These are phyloP conservation scores for Epinephelus fuscoguttatus DNA, from an alignment of 2,113 vertebrate genomes.

Conservation along the genomic window DNA sequence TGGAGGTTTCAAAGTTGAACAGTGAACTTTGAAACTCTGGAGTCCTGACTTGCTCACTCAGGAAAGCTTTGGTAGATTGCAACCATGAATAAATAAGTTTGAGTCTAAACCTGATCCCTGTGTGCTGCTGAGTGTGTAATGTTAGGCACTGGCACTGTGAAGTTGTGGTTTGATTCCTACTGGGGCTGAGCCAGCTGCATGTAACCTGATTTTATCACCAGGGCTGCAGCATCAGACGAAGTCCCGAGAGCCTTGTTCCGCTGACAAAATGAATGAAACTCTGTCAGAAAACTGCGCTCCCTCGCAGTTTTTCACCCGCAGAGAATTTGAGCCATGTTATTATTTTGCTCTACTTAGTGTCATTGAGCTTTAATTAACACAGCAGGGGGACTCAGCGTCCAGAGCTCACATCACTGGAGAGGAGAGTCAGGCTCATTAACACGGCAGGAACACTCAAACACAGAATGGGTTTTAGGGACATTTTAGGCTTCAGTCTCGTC, in stretches of 20 bases:
- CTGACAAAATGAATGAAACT: too few relatives aligned
- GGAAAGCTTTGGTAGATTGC: not conserved
- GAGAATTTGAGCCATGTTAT: slow-evolving; percentile 15
- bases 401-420: too few relatives aligned
- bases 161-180: not conserved
- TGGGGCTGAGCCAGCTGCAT: not conserved
- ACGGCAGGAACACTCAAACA: not conserved
- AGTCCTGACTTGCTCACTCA: not conserved
- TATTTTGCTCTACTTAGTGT: slow-evolving; percentile 23
- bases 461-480: not conserved
- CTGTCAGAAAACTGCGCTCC: not conserved
- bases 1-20: too few relatives aligned
- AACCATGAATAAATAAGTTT: not conserved
- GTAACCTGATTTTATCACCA: not conserved
- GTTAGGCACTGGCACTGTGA: not conserved
- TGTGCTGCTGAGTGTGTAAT: not conserved
- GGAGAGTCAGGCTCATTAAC: not conserved
- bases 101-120: not conserved
- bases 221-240: too few relatives aligned
- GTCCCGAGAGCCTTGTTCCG: not conserved
- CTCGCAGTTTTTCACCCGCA: not conserved
- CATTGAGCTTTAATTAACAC: slow-evolving; percentile 53
- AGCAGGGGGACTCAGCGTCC: not conserved
- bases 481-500: not conserved
- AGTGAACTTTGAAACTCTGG: too few relatives aligned